phyloP scores from a whole-genome alignment of 2,888 invertebrate genomes.

The Eugnorisma glareosa region DNA sequence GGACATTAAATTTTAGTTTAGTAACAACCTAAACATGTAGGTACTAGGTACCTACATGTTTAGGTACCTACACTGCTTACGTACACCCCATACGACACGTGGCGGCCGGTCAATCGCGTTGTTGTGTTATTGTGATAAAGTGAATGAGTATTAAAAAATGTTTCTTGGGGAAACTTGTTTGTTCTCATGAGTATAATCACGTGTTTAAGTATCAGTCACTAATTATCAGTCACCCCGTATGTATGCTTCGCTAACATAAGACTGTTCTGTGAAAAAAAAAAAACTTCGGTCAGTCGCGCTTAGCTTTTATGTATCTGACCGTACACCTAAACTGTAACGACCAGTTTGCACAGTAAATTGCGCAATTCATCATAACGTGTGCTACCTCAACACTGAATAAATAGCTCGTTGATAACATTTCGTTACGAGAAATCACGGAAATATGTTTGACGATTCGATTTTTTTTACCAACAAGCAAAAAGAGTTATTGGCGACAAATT shows the following conservation, averaged over 20 bases:
- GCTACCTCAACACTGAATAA: conserved; percentile 38
- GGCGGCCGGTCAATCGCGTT: too few relatives aligned
- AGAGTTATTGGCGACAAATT: neutral
- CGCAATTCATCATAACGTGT: conserved; percentile 34
- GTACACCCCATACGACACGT: too few relatives aligned
- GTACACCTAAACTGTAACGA: conserved; percentile 19
- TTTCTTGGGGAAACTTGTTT: too few relatives aligned
- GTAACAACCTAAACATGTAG: too few relatives aligned
- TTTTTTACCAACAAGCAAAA: conserved; percentile 11
- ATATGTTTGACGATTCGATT: conserved; percentile 10
- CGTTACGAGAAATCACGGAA: conserved; percentile 6
- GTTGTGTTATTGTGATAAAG: too few relatives aligned
- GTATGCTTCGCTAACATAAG: neutral
- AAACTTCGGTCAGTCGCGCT: neutral
- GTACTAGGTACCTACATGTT: too few relatives aligned
- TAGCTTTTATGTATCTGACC: neutral
- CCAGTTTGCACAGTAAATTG: conserved; percentile 33
- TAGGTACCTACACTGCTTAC: too few relatives aligned
- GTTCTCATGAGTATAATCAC: too few relatives aligned
- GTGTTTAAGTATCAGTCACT: too few relatives aligned
- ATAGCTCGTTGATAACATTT: conserved; percentile 26
- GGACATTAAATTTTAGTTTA: too few relatives aligned
- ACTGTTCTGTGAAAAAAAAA: neutral
- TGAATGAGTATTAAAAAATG: too few relatives aligned
- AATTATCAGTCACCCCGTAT: too few relatives aligned